Evolutionary conservation across 2,113 vertebrate species (phyloP), one percentile per base, ranked within the genome.

Genomic region (Meles meles): DNA sequence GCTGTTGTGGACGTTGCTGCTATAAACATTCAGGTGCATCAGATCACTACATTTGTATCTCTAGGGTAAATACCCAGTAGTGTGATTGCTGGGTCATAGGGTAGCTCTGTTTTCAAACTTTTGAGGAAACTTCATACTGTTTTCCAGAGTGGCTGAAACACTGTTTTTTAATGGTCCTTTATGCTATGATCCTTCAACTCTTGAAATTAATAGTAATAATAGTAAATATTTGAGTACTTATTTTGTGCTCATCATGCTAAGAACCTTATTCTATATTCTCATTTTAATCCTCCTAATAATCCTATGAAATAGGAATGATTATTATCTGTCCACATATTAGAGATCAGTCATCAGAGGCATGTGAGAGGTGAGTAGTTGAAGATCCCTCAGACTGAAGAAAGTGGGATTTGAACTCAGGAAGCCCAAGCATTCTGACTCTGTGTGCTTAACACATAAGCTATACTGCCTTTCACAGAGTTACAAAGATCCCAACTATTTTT

Each of bases 401-500:
- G 13, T 65, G 25, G 42, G 49, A 72, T 59, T 95, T 95, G 92
- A 96, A 97, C 83, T 76, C 57, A n/a, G 29, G 20, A 42, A 90
- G 18, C n/a, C 29, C 87, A 57, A 52, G 7, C 65, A 37, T 61
- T 69, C 10, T 42, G 42, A 44, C 4, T 80, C 47, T 52, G 4
- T 39, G 2, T 84, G 84, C n/a, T 52, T 69, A 86, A 67, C 20
- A 47, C 5, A 18, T 34, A 82, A 39, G 34, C 72, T 37, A 0
- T 57, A n/a, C 18, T 31, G n/a, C 55, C 34, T 74, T 34, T 96
- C 76, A 25, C 15, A 63, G 65, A 81, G 21, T 89, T 61, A 55
- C 20, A 79, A 69, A 80, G n/a, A 93, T 89, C n/a, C 61, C 52
- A 74, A 80, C 57, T 89, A 63, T 93, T 97, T 96, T 97, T 93